Base-by-base conservation (phyloP, 2,888 invertebrate genomes). In the Podabrus alpinus region DNA sequence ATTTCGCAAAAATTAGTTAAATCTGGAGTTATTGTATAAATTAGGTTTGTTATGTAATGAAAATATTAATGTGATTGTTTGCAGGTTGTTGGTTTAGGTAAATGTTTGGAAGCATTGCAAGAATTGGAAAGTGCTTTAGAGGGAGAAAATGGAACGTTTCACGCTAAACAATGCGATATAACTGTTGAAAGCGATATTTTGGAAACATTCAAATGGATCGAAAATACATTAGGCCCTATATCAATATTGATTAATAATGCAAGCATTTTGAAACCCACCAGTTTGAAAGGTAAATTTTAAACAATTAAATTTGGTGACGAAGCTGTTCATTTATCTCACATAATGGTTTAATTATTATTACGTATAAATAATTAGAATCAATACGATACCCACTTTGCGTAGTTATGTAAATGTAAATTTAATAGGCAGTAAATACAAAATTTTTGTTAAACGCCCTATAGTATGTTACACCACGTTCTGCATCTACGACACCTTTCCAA, bases 1-100 rank as follows among this genome's bases (percentile, higher is more conserved):
- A 68, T 73, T 64, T 16, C 66, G 5, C 16, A 19, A 16, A 76
- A 76, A 59, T 59, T 76, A 15, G 76, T 73, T 11, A 76, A 76
- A 68, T 21, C 64, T 7, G 76, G 76, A 73, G 59, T 76, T 24
- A 73, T 59, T 60, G 76, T 76, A 71, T 66, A 62, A 19, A 17
- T 19, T n/a, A 0, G 3, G 15, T 21, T 21, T n/a, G 17, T 13
- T 11, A 45, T 4, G 25, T 2, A 13, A 7, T n/a, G 19, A 66
- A 59, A 72, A 29, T 67, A n/a, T 16, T 60, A 15, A 15, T 7
- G 45, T n/a, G n/a, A n/a, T 45, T 3, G 7, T 68, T 69, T n/a
- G n/a, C 45, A 76, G 76, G 76, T 76, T n/a, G 74, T 76, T 2
- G 76, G 76, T 19, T 71, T 76, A 66, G 73, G 71, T 1, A 72